Percentiles rank a stretch among this genome's conserved stretches.
Conservation (phyloP, 92 coral and sea anemone genomes). For the Nematostella vectensis region DNA sequence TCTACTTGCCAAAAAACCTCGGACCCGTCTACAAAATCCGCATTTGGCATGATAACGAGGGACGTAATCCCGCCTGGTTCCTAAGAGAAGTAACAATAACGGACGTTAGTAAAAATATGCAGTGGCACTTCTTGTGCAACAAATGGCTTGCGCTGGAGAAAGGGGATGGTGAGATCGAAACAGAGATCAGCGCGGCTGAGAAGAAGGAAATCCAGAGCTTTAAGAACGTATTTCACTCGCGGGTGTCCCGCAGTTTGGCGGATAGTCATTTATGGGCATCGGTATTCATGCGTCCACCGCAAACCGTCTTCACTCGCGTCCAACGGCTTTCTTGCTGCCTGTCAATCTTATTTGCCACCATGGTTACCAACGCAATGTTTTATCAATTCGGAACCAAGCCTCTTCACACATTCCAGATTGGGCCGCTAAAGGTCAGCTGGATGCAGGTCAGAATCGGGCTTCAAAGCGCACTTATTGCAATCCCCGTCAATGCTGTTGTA, state of each 20-base stretch:
- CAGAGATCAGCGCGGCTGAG: conserved; percentile 48
- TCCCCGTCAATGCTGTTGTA: conserved; percentile 53
- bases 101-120: conserved; percentile 37
- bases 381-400: conserved; percentile 58
- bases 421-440: conserved; percentile 65
- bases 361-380: conserved; percentile 83
- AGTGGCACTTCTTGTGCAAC: conserved; percentile 64
- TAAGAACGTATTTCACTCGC: conserved; percentile 58
- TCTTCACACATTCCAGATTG: conserved; percentile 39
- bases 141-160: conserved; percentile 85
- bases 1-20: conserved; percentile 42
- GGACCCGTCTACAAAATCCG: conserved; percentile 57
- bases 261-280: conserved; percentile 79
- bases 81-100: conserved; percentile 46
- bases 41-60: conserved; percentile 84
- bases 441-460: conserved; percentile 61
- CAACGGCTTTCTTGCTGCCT: conserved; percentile 72
- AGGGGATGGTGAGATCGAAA: conserved; percentile 61
- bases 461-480: conserved; percentile 54
- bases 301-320: conserved; percentile 55
- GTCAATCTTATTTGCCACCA: conserved; percentile 63
- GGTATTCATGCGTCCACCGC: conserved; percentile 68
- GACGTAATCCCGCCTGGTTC: conserved; percentile 75
- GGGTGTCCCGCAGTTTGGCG: conserved; percentile 58
- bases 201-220: conserved; percentile 46